Evolutionary conservation across 2,113 vertebrate genomes (phyloP), one percentile per base, ranked within the genome.

Genomic region (Polypterus bichir): DNA sequence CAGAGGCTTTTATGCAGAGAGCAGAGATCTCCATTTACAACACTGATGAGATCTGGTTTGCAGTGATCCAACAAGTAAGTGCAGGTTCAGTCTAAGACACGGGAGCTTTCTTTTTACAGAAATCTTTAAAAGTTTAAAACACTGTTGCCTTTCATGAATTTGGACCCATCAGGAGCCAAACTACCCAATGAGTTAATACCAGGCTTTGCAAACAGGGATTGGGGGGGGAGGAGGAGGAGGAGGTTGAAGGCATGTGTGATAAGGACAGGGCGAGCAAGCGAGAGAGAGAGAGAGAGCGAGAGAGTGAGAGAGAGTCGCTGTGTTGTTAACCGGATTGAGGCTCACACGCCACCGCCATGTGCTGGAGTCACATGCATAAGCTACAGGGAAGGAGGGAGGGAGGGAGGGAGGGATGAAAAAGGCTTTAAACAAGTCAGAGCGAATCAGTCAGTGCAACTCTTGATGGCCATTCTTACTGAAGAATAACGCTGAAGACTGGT

Each of bases 271-370:
- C 60, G 49, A n/a, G 62, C 10, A 10, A 44, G 46, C 44, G 56
- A 54, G 62, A 56, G 63, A 6, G 53, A 56, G 64, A 65, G 62
- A 65, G 54, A 61, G 62, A 2, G 68, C 9, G 63, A 7, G 62
- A 5, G 63, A 48, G 57, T 6, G 9, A 70, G 65, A 70, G 69
- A 72, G 73, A 73, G 27, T 2, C 27, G 27, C 27, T 27, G 27
- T 27, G 27, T 27, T 27, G 27, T 27, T 27, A 27, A 27, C 27
- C 27, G 27, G 27, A 27, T 27, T 27, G 27, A 27, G 27, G 75
- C 84, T 87, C 82, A 82, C 81, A 85, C 78, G 77, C 79, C 79
- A 78, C 70, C 71, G 77, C 71, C 79, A 78, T 78, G 80, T 82
- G 83, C 83, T 72, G 73, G 27, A 27, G 27, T 27, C 51, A 52